Conservation (phyloP, 1,140 invertebrate species). For the Panagrolaimus sp. region DNA sequence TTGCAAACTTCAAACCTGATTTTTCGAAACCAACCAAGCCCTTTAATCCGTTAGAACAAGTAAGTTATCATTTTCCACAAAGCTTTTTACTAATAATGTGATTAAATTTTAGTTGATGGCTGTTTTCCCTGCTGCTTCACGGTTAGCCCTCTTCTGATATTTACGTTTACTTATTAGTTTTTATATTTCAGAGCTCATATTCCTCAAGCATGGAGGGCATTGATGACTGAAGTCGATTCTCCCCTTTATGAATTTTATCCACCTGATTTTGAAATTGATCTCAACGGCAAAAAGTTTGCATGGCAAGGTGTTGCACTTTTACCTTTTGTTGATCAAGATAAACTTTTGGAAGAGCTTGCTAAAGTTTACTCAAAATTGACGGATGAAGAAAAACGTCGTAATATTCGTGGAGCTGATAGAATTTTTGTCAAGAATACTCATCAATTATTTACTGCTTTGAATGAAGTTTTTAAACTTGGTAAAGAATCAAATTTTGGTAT, state of each 20-base stretch:
- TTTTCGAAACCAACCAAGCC: conserved; percentile 80
- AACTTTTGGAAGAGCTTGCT: conserved; percentile 76
- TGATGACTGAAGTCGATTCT: conserved; percentile 87
- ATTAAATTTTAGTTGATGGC: neutral
- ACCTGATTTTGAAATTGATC: conserved; percentile 91
- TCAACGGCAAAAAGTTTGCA: conserved; percentile 98
- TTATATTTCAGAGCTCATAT: conserved; percentile 68
- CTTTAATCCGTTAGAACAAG: conserved; percentile 91
- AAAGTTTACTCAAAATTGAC: conserved; percentile 48
- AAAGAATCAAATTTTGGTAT: neutral
- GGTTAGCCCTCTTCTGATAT: conserved; percentile 49
- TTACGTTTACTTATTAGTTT: neutral
- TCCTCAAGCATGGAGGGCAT: conserved; percentile 80
- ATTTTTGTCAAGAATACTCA: conserved; percentile 49
- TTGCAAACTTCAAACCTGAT: conserved; percentile 73
- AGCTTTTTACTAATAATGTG: neutral
- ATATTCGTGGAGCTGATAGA: conserved; percentile 41
- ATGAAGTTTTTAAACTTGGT: conserved; percentile 26
- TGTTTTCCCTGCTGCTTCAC: conserved; percentile 20
- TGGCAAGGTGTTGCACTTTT: conserved; percentile 97
- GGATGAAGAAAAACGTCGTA: conserved; percentile 42
- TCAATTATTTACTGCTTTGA: conserved; percentile 37
- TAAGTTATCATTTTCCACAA: conserved; percentile 92
- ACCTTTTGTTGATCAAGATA: conserved; percentile 91
- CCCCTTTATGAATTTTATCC: conserved; percentile 98